Base-by-base conservation (phyloP, 1,140 invertebrate genomes). In the Drosophila eugracilis region DNA sequence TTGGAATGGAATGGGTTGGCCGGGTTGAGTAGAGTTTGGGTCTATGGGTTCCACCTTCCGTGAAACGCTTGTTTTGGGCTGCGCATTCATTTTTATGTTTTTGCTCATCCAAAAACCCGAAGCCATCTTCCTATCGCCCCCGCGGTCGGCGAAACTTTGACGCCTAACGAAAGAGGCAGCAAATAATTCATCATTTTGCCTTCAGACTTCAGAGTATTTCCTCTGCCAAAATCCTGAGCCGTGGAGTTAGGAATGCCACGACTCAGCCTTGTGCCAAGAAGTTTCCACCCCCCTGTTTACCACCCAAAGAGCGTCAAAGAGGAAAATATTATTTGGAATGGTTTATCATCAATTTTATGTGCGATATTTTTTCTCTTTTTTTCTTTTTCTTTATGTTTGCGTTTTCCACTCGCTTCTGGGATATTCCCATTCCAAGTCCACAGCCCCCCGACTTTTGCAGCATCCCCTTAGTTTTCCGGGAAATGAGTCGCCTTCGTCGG, bases 341-440 rank as follows among this genome's bases (percentile, higher is more conserved):
- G 85, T 86, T 86, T 86, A 86, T 86, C 83, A 86, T 86, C 83
- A 86, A 86, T 86, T 86, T 88, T 86, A 86, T 86, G 83, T 83
- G 83, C 78, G 78, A 75, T 66, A 83, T 75, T 86, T 78, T 42
- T 34, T 49, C 62, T 66, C 14, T 17, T 15, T 15, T 37, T 37
- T 17, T 17, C 36, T 63, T 63, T 49, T 60, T 45, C 41, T 72
- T 65, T 45, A 53, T 63, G 75, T 75, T 79, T 79, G 59, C 47
- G 58, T 41, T 86, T 65, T 76, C 44, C 76, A 71, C 63, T 15
- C 22, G 21, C 22, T n/a, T 47, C n/a, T 44, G 53, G 21, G 21
- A 26, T 42, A 19, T 41, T 30, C 12, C 37, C 26, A 7, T 73
- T 47, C 59, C 58, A 36, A 14, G 19, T 21, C 41, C 49, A 10